Conservation (phyloP, 2,888 invertebrate genomes). For the Nycteola revayana region DNA sequence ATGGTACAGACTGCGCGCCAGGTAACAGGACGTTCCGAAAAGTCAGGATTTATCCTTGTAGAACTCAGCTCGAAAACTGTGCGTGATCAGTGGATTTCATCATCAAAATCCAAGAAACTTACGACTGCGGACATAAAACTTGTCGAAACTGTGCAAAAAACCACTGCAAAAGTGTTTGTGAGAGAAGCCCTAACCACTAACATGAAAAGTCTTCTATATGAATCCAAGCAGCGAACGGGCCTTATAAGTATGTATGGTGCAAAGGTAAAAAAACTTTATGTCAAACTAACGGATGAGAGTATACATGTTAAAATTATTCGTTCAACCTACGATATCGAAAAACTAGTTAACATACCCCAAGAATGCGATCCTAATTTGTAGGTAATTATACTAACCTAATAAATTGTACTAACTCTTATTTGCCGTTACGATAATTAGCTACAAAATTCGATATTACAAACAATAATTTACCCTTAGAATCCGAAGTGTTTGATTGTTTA, state of each 20-base stretch:
- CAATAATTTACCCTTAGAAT: neutral
- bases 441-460: slow-evolving; percentile 1
- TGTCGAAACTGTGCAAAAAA: slow-evolving; percentile 13
- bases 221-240: slow-evolving; percentile 2
- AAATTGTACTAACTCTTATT: neutral
- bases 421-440: too few relatives aligned
- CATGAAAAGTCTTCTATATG: slow-evolving; percentile 1
- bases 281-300: slow-evolving; percentile 3
- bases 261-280: slow-evolving; percentile 2
- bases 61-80: slow-evolving; percentile 19
- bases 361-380: neutral
- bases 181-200: slow-evolving; percentile 1
- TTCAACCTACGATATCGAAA: neutral
- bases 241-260: neutral
- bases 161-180: slow-evolving; percentile 1
- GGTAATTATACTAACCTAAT: neutral
- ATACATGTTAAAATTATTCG: slow-evolving; percentile 1
- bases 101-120: slow-evolving; percentile 20
- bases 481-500: slow-evolving; percentile 1
- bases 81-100: slow-evolving; percentile 21
- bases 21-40: slow-evolving; percentile 17
- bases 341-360: neutral
- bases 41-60: slow-evolving; percentile 22
- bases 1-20: slow-evolving; percentile 12
- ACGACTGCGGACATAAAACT: slow-evolving; percentile 20